These are phyloP conservation scores for Agapornis canus DNA, from an alignment of 2,797 vertebrate species.

Conservation along the genomic window DNA sequence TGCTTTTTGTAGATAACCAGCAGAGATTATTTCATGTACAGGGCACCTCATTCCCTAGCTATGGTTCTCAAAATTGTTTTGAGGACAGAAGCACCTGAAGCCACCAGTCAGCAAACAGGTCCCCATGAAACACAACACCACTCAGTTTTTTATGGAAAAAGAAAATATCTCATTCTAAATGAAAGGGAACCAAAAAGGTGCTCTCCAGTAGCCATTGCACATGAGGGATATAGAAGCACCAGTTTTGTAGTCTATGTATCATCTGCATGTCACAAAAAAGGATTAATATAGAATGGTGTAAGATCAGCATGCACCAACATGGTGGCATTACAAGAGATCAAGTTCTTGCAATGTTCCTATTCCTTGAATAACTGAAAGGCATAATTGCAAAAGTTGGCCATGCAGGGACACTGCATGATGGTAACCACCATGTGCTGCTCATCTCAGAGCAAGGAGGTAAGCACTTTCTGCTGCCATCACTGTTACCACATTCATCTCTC, in stretches of 20 bases:
- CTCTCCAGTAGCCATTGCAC: not conserved
- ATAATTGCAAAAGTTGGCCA: not conserved
- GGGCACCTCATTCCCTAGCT: not conserved
- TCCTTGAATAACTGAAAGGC: not conserved
- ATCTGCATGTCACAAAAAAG: not conserved
- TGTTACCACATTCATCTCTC: not conserved
- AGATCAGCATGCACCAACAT: not conserved
- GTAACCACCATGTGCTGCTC: rapidly evolving
- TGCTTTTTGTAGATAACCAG: not conserved
- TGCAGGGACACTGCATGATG: not conserved
- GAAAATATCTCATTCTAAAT: not conserved
- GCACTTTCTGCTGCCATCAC: not conserved
- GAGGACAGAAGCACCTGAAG: not conserved
- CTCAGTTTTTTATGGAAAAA: not conserved
- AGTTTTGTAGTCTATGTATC: not conserved
- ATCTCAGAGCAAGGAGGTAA: not conserved
- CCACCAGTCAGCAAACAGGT: not conserved
- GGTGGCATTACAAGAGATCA: not conserved
- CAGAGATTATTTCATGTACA: not conserved
- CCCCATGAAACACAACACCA: rapidly evolving
- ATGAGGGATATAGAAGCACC: not conserved
- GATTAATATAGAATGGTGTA: not conserved
- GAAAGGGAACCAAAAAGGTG: not conserved
- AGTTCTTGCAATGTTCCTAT: not conserved
- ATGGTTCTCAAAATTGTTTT: not conserved